phyloP scores from a whole-genome alignment of 2,888 invertebrate species.

The Hypolimnas misippus region DNA sequence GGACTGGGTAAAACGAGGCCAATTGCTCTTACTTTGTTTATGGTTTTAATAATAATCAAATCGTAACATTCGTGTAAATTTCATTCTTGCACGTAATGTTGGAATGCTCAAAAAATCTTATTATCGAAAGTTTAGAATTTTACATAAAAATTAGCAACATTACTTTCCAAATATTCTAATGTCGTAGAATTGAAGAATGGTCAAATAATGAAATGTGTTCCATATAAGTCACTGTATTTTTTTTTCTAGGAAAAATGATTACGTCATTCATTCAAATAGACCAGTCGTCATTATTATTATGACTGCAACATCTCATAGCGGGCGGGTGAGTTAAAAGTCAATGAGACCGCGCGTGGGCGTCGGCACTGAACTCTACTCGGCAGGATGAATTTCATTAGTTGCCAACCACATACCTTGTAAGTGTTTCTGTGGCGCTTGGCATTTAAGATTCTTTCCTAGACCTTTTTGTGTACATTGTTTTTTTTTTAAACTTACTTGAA shows the following conservation, averaged over 20 bases:
- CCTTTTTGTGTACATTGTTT: not conserved
- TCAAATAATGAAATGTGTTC: not conserved
- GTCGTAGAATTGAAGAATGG: too few species aligned
- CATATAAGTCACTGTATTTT: not conserved
- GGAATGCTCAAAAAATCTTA: too few species aligned
- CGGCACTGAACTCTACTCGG: slow-evolving; percentile 72
- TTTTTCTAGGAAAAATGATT: slow-evolving; percentile 1
- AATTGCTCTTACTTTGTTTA: slow-evolving; percentile 59
- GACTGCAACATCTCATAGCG: slow-evolving; percentile 61
- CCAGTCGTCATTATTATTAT: slow-evolving; percentile 53
- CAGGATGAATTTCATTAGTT: slow-evolving; percentile 77
- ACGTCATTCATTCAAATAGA: slow-evolving; percentile 64
- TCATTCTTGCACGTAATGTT: not conserved
- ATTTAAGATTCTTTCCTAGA: slow-evolving; percentile 11
- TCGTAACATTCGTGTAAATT: not conserved
- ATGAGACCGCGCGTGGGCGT: slow-evolving; percentile 69
- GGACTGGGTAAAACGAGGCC: slow-evolving; percentile 61
- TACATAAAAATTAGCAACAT: too few species aligned
- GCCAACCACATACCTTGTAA: slow-evolving; percentile 36
- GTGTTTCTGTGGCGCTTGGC: slow-evolving; percentile 11
- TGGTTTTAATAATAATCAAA: slow-evolving; percentile 34
- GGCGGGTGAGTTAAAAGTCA: slow-evolving; percentile 60
- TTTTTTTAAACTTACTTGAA: not conserved
- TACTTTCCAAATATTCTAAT: too few species aligned
- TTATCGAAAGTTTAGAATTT: not conserved